Conservation (phyloP, 2,888 invertebrate genomes). For the Aplocera efformata region DNA sequence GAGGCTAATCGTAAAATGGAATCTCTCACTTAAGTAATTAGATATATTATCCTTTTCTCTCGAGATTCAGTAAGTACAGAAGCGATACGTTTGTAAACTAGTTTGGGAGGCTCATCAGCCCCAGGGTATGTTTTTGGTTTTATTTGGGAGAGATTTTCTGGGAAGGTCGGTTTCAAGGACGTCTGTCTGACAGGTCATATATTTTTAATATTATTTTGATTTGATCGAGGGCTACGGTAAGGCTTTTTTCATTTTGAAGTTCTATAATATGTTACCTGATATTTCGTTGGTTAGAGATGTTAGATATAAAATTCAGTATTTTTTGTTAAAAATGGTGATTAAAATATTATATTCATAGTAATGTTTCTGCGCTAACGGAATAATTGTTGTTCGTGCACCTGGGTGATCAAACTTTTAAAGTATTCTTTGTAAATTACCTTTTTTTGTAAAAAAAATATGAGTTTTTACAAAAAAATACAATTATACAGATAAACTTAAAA, state of each 20-base stretch:
- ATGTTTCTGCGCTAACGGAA: too few species aligned
- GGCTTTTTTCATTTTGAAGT: too few species aligned
- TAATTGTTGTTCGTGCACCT: too few species aligned
- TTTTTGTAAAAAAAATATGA: too few species aligned
- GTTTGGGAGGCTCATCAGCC: slow-evolving; percentile 48
- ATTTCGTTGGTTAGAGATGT: slow-evolving; percentile 14
- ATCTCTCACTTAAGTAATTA: slow-evolving; percentile 42
- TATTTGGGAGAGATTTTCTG: slow-evolving; percentile 56
- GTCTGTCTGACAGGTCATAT: slow-evolving; percentile 40
- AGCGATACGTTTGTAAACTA: slow-evolving; percentile 57
- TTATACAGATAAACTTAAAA: too few species aligned
- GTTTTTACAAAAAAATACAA: too few species aligned
- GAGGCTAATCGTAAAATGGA: slow-evolving; percentile 33
- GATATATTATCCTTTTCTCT: slow-evolving; percentile 41
- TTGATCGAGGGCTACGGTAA: slow-evolving; percentile 29
- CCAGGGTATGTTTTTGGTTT: slow-evolving; percentile 52
- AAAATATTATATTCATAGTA: too few species aligned
- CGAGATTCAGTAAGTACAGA: slow-evolving; percentile 38
- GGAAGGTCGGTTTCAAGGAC: slow-evolving; percentile 71
- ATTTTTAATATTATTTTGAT: slow-evolving; percentile 42
- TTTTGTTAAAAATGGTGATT: too few species aligned
- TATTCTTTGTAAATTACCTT: too few species aligned
- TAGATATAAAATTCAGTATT: slow-evolving; percentile 2
- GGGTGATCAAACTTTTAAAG: too few species aligned
- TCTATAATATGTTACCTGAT: slow-evolving; percentile 12